These are phyloP conservation scores for Muraenolepis orangiensis DNA, from an alignment of 2,797 vertebrate species.

Conservation along the genomic window DNA sequence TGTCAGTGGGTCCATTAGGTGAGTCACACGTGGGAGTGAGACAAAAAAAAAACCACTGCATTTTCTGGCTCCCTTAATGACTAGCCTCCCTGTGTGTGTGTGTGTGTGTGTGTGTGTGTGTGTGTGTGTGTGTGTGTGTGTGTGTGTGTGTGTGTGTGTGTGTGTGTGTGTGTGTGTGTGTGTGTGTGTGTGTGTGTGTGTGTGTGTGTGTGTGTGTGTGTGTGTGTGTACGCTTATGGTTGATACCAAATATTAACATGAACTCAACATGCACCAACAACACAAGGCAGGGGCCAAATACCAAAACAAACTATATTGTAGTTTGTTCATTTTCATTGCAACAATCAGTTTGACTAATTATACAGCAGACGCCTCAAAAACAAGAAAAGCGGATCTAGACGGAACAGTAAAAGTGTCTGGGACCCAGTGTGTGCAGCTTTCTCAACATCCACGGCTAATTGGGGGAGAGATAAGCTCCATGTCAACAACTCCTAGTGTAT, in stretches of 20 bases:
- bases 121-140: neutral
- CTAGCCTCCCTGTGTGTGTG: neutral
- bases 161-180: neutral
- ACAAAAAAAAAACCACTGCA: conserved; percentile 34
- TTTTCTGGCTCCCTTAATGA: neutral
- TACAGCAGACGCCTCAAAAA: neutral
- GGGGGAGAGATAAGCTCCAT: neutral
- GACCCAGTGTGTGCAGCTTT: neutral
- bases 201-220: too few species aligned
- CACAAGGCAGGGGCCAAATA: too few species aligned
- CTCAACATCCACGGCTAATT: neutral
- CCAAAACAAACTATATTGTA: neutral
- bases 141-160: neutral
- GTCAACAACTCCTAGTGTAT: neutral
- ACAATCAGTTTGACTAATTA: neutral
- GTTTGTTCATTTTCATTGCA: neutral
- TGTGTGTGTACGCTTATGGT: neutral
- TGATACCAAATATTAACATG: too few species aligned
- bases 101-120: conserved; percentile 10
- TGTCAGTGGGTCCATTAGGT: conserved; percentile 1
- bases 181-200: conserved; percentile 10
- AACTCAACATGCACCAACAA: too few species aligned
- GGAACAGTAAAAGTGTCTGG: neutral
- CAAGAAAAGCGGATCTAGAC: neutral
- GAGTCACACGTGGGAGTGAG: conserved; percentile 3